Evolutionary conservation across 2,888 invertebrate genomes (phyloP), one percentile per base, ranked within the genome.

Genomic region (Ophion costatus): DNA sequence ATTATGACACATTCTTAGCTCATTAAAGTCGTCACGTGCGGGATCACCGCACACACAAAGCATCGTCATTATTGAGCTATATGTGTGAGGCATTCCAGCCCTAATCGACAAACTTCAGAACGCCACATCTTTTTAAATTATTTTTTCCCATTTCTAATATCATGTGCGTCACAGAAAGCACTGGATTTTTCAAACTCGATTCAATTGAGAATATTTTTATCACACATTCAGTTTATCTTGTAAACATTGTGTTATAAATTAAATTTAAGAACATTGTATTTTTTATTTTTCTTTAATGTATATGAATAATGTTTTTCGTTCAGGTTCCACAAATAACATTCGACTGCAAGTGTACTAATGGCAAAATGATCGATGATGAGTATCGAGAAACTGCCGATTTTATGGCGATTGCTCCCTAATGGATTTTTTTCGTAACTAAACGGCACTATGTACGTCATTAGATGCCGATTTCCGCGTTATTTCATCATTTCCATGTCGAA

Each of bases 1-100:
- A 71, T 71, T 38, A 57, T 71, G 57, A 71, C 71, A 57, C 57
- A 71, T 71, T 71, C 57, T 71, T 6, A 57, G 11, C 71, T 57
- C 71, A 71, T 71, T 71, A 71, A 71, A 57, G n/a, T n/a, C 57
- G 20, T 71, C 57, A 57, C 33, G 71, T 33, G 57, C 56, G 70
- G 29, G 29, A 29, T 56, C 29, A 22, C 29, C 70, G 29, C 33
- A 71, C 57, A 29, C 56, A 9, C 45, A 10, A 38, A 38, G 38
- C 38, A 20, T 59, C 20, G 59, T 59, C 20, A 59, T 59, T 59
- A 59, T 22, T 59, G 10, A 59, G 20, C 59, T 22, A 42, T 9
- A 42, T 33, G 20, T 20, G 33, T 20, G 20, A 33, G 20, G 7
- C 51, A 51, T 17, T 51, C 51, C 51, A 51, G 51, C 11, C 51